Percentiles rank a stretch among this genome's conserved stretches.
phyloP scores from a whole-genome alignment of 2,113 vertebrate species.

The Panurus biarmicus region DNA sequence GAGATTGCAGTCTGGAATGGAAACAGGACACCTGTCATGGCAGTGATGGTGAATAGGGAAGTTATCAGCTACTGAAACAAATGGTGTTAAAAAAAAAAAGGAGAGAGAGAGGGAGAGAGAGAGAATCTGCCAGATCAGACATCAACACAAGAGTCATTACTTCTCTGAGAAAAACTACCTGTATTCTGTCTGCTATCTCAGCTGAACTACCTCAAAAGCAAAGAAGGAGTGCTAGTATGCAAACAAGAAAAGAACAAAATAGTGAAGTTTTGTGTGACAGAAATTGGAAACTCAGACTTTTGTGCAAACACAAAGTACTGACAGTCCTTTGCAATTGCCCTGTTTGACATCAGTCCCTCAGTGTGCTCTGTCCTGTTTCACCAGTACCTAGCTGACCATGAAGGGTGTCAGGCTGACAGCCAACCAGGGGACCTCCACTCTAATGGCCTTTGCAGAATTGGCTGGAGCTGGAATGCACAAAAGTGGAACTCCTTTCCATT shows the following conservation, averaged over 20 bases:
- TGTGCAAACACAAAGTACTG: not conserved
- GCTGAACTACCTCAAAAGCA: not conserved
- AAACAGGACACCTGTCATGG: not conserved
- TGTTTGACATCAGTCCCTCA: not conserved
- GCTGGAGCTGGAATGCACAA: not conserved
- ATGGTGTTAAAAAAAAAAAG: not conserved
- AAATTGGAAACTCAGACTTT: not conserved
- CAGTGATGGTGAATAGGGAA: not conserved
- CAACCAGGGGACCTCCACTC: not conserved
- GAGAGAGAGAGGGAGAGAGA: not conserved
- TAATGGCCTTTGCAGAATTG: not conserved
- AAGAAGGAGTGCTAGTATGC: not conserved
- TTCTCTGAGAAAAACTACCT: not conserved
- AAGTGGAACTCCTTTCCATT: not conserved
- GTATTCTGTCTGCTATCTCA: not conserved
- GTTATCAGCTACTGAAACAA: not conserved
- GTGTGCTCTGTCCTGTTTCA: not conserved
- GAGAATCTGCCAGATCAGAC: not conserved
- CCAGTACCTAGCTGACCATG: not conserved
- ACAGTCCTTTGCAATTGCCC: not conserved
- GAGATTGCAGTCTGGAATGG: not conserved
- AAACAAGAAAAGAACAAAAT: not conserved
- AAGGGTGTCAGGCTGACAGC: not conserved
- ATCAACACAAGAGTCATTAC: not conserved
- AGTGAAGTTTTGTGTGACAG: not conserved